Evolutionary conservation across 2,113 vertebrate species (phyloP).

Genomic region (Osmerus eperlanus): DNA sequence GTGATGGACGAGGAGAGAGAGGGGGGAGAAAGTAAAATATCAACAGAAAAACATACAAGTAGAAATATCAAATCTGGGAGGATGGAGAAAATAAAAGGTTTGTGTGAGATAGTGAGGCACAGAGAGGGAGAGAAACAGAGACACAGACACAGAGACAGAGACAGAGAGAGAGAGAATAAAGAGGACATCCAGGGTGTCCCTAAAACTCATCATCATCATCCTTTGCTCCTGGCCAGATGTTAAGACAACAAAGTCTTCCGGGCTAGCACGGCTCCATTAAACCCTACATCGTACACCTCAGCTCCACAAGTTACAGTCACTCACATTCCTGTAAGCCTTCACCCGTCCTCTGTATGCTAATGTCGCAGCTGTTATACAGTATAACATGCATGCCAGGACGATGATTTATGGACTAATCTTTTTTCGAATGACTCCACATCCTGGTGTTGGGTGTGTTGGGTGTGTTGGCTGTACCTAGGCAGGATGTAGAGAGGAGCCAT

Average conservation of each 20-base stretch:
- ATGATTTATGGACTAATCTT: not conserved
- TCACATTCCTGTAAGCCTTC: not conserved
- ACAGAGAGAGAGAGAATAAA: not conserved
- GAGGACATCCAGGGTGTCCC: not conserved
- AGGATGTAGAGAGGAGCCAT: slow-evolving; percentile 94
- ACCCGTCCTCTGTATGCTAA: not conserved
- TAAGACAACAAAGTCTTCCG: not conserved
- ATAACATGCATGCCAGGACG: too few species aligned
- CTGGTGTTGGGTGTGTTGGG: not conserved
- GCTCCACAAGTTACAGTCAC: not conserved
- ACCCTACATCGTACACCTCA: not conserved
- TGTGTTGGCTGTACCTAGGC: slow-evolving; percentile 78
- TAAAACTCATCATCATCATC: not conserved
- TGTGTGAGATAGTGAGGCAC: not conserved
- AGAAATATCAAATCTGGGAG: not conserved
- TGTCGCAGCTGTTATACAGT: not conserved
- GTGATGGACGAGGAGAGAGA: not conserved
- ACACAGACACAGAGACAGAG: not conserved
- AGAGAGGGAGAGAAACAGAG: not conserved
- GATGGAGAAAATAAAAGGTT: not conserved
- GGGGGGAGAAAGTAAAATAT: not conserved
- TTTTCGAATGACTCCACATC: not conserved
- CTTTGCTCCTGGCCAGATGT: not conserved
- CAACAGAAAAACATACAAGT: not conserved
- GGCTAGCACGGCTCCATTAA: not conserved